Base-by-base conservation (phyloP, 2,888 invertebrate genomes). In the Pristionchus exspectatus region DNA sequence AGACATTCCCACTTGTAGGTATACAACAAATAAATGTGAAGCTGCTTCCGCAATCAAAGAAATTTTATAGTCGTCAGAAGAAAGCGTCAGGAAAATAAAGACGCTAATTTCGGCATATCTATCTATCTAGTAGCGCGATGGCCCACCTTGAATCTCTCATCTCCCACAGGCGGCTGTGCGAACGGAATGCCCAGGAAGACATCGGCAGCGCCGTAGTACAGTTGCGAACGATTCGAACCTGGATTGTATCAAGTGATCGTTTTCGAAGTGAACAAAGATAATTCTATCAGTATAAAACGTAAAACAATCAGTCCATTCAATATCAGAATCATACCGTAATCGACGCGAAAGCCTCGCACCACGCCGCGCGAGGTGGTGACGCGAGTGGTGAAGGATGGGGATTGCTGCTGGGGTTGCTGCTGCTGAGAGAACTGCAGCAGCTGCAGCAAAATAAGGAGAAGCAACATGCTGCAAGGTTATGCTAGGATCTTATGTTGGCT, bases 181-280 rank as follows among this genome's bases (percentile, higher is more conserved):
- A 86, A 86, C 21, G 86, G 86, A 18, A 63, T 38, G 50, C 86
- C 86, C 33, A 86, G 86, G 21, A 86, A 86, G 66, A 86, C 66
- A 38, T 86, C 86, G 7, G 63, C 86, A 2, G 63, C n/a, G 21
- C 86, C 86, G 38, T 63, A 86, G 38, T 86, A 86, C 5, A 86
- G 66, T 24, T 86, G 44, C 14, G 63, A 50, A n/a, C 66, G 86
- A 54, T 86, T 38, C 38, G 38, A 74, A 21, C 74, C 74, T 74
- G 74, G 9, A 21, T 30, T 27, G 10, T 0, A 24, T 63, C 7
- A 5, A 56, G 18, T n/a, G 66, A 27, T 2, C 27, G 7, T 66
- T 66, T 4, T 27, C n/a, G n/a, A 24, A 66, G 27, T 3, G 56
- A 56, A 18, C 24, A 24, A 66, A 14, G 27, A 66, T 27, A 2